Percentiles rank a stretch among this genome's conserved stretches.
These are phyloP conservation scores for Tipula confusa DNA, from an alignment of 2,888 invertebrate species.

Conservation along the genomic window DNA sequence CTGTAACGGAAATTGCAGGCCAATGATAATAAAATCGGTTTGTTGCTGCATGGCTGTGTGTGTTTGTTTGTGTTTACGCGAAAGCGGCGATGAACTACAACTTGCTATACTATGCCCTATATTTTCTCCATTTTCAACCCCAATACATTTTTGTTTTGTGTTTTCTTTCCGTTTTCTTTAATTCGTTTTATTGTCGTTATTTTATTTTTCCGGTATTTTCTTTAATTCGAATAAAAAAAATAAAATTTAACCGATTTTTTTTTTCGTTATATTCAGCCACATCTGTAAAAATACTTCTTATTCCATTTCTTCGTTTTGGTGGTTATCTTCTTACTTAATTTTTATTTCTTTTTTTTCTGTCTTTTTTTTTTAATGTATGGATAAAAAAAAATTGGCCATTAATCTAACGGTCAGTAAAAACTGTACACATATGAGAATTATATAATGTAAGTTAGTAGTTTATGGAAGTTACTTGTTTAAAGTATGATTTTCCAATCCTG, in stretches of 20 bases:
- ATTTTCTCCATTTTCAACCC: not conserved
- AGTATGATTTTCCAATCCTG: too few species aligned
- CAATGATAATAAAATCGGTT: not conserved
- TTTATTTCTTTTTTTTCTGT: not conserved
- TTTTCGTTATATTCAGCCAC: conserved; percentile 12
- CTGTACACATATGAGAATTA: not conserved
- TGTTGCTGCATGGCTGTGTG: too few species aligned
- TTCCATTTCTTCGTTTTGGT: conserved; percentile 12
- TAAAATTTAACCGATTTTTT: not conserved
- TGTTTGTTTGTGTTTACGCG: too few species aligned
- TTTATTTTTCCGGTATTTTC: conserved; percentile 25
- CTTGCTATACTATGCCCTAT: not conserved
- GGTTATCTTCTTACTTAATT: not conserved
- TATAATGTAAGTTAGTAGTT: too few species aligned
- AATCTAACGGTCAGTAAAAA: not conserved
- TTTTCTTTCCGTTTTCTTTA: not conserved
- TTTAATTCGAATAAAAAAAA: not conserved
- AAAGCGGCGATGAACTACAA: not conserved
- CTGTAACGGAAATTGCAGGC: not conserved
- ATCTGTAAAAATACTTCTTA: conserved; percentile 20
- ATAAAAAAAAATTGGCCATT: not conserved
- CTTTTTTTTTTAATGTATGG: not conserved
- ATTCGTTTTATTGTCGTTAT: not conserved
- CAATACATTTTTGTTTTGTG: not conserved
- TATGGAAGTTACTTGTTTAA: too few species aligned